These are phyloP conservation scores for Erpornis zantholeuca DNA, from an alignment of 2,113 vertebrate genomes.

Conservation along the genomic window DNA sequence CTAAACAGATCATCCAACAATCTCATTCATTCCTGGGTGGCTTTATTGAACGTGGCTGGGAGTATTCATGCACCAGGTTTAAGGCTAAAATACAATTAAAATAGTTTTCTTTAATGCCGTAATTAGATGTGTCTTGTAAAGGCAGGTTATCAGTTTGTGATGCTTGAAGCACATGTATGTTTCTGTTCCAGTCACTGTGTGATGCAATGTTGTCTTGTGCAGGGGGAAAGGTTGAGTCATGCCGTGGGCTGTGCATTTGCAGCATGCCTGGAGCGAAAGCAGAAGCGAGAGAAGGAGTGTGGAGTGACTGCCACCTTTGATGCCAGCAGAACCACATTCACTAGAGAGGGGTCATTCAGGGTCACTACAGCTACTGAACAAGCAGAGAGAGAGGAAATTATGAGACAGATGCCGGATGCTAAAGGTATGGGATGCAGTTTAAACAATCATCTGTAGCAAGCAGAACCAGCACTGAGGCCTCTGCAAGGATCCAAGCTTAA, in stretches of 20 bases:
- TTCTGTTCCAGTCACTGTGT: background rate
- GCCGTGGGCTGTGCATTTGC: constrained; percentile 98
- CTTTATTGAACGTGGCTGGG: background rate
- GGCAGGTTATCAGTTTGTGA: background rate
- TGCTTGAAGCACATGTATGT: background rate
- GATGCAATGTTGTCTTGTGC: constrained; percentile 39
- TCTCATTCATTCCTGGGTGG: background rate
- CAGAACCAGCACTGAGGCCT: background rate
- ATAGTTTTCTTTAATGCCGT: background rate
- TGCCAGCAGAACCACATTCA: constrained; percentile 97
- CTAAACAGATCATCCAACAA: background rate
- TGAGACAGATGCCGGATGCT: constrained; percentile 93
- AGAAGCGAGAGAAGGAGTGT: constrained; percentile 98
- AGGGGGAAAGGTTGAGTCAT: constrained; percentile 97
- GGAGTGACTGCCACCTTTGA: constrained; percentile 98
- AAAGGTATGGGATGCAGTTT: constrained; percentile 77
- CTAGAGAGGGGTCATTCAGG: constrained; percentile 95
- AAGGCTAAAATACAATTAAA: background rate
- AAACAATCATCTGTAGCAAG: background rate
- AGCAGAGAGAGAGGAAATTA: constrained; percentile 93
- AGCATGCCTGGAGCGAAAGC: constrained; percentile 95
- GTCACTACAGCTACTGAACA: constrained; percentile 96
- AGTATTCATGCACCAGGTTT: background rate
- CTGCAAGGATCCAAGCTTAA: background rate
- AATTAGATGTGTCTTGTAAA: background rate